Evolutionary conservation across 2,888 invertebrate species (phyloP).

Genomic region (Trachelus iudaicus): DNA sequence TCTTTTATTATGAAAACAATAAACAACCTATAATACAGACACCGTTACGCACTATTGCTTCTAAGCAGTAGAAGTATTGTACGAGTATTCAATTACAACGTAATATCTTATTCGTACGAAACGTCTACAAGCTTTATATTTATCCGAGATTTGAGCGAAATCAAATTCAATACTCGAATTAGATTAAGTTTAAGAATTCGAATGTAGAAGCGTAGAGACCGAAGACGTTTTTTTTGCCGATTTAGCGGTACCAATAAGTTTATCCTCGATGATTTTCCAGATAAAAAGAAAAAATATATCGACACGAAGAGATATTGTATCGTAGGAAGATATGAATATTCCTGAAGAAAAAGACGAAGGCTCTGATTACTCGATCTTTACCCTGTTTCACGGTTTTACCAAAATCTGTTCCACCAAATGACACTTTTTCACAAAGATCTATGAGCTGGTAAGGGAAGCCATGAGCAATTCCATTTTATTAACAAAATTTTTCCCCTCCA

Average conservation of each 20-base stretch:
- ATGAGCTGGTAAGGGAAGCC: conserved; percentile 86
- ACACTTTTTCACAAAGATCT: conserved; percentile 55
- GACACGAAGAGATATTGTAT: background rate
- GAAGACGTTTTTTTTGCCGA: background rate
- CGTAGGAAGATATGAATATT: background rate
- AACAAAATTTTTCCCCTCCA: conserved; percentile 95
- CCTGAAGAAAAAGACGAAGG: background rate
- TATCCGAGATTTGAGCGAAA: too few species aligned
- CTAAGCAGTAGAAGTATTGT: background rate
- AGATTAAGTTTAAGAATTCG: background rate
- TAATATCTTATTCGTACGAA: background rate
- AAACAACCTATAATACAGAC: background rate
- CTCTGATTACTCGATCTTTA: background rate
- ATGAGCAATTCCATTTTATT: conserved; percentile 97
- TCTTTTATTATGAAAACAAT: conserved; percentile 16
- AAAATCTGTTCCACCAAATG: background rate
- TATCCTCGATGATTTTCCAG: background rate
- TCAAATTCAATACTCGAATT: too few species aligned
- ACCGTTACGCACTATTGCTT: background rate
- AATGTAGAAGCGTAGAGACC: background rate
- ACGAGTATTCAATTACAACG: background rate
- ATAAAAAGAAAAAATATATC: background rate
- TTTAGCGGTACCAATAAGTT: background rate
- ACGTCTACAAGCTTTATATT: background rate
- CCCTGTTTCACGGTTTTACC: background rate